Base-by-base conservation (phyloP, 92 coral and sea anemone species). In the Plumapathes pennacea region DNA sequence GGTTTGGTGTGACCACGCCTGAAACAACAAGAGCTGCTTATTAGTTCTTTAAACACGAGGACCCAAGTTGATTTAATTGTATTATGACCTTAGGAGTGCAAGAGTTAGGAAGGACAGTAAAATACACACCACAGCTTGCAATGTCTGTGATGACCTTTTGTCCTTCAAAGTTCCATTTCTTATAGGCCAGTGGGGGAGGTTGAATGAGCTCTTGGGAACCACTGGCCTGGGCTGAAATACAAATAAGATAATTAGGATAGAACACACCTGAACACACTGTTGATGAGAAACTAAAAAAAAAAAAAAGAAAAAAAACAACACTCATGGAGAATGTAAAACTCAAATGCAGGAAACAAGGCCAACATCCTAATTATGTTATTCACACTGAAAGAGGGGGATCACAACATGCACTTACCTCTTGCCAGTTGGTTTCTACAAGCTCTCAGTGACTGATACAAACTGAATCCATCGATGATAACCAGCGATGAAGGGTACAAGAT, bases 381-480 rank as follows among this genome's bases (percentile, higher is more conserved):
- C n/a, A n/a, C n/a, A n/a, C n/a, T n/a, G n/a, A n/a, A n/a, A n/a
- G n/a, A n/a, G n/a, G n/a, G n/a, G n/a, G n/a, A n/a, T n/a, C n/a
- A n/a, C n/a, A n/a, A n/a, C n/a, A n/a, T n/a, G 4, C 19, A 8
- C 36, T 74, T 20, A 94, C 99, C 99, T 72, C 82, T 80, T 0
- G 99, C 99, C 42, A 94, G 73, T 29, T 94, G 99, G 56, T 89
- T 94, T 54, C 99, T 70, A 46, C 99, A 94, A 32, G 97, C 99
- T 69, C 99, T 65, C 38, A 94, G 76, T n/a, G 99, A 94, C 88
- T 94, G 99, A 43, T 80, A 94, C 33, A 94, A 61, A 60, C 99
- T 94, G 39, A 94, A 94, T 1, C 99, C 99, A 74, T 94, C 99
- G 34, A 94, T 83, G 12, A 89, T 75, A 42, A 94, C 99, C 79